Evolutionary conservation across 2,113 vertebrate genomes (phyloP).

Genomic region (Sphaerodactylus townsendi): DNA sequence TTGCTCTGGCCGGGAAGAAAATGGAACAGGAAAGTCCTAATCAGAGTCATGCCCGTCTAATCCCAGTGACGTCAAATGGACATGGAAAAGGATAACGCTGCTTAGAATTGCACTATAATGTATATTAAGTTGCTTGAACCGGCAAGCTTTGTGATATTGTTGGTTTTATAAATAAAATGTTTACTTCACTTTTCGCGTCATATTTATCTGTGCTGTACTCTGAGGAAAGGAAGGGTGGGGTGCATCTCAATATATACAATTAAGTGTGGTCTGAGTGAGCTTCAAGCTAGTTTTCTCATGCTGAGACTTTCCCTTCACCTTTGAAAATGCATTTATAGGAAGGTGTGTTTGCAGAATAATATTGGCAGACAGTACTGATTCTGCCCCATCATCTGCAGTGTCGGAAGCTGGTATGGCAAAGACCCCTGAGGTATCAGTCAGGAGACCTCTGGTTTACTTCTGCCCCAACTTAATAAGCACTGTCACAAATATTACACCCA

Average conservation of each 20-base stretch:
- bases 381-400: background rate
- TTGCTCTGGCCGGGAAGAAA: no score
- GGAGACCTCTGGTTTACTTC: no score
- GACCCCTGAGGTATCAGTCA: no score
- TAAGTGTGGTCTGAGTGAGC: background rate
- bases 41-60: no score
- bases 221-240: no score
- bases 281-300: background rate
- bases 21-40: background rate
- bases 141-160: background rate
- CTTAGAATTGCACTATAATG: no score
- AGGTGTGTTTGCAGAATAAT: background rate
- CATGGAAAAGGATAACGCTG: no score
- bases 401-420: background rate
- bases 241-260: background rate
- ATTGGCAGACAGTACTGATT: background rate
- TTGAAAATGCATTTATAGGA: background rate
- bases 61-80: background rate
- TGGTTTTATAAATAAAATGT: background rate
- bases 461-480: no score
- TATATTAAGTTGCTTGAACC: background rate
- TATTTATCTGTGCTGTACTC: background rate
- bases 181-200: no score
- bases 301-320: background rate
- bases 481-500: no score